Base-by-base conservation (phyloP, 2,888 invertebrate species). In the Heliconius ethilla region DNA sequence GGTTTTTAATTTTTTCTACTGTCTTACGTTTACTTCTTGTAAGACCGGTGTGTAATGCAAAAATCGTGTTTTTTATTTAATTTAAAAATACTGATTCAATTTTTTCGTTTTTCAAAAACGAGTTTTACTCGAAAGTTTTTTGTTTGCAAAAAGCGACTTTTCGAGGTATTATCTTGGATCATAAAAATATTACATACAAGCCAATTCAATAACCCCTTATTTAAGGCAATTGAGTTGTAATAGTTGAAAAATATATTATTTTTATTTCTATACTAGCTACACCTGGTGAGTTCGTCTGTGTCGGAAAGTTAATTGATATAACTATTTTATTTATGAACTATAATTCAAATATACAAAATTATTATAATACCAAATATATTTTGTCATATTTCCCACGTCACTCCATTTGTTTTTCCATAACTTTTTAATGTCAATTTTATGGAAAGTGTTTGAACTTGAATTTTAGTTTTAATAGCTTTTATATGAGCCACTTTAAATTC, bases 381-480 rank as follows among this genome's bases (percentile, higher is more conserved):
- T 59, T 70, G 51, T 55, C 51, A 70, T 70, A 55, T 51, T 70
- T 70, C 22, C 29, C 70, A 51, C 51, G 22, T 70, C n/a, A 15
- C 15, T 40, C 9, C 51, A 55, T 72, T 72, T 72, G 11, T 55
- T 29, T 55, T 55, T 55, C 70, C 29, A 72, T 72, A 55, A 33
- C 1, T 33, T 73, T 77, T 77, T 66, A 33, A 77, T 73, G 27
- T 22, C 13, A 37, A 55, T 72, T 72, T 72, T 66, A 76, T 76
- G 63, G 76, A 72, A 70, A n/a, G 76, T 33, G 72, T 72, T 65
- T 70, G 65, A 65, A 72, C 37, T 40, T 51, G 77, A 63, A 72
- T 73, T 77, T 73, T 27, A 66, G 37, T 77, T 76, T 77, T 55
- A 59, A 77, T 65, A 51, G 77, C 66, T 77, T 73, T 77, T 77